Evolutionary conservation across 2,797 vertebrate genomes (phyloP), one percentile per base, ranked within the genome.

Genomic region (Eidolon dupreanum): DNA sequence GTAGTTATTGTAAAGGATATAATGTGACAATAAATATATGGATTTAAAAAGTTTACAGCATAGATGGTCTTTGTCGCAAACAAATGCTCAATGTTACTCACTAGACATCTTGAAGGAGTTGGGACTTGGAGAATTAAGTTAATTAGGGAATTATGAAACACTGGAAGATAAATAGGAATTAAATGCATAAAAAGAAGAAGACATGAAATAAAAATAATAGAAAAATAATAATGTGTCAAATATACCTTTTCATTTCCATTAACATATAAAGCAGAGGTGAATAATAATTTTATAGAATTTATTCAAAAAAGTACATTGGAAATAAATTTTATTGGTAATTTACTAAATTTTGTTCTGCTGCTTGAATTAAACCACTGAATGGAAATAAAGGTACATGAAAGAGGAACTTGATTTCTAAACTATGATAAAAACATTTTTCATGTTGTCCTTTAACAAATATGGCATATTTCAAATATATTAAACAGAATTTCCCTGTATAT

Each of bases 291-390:
- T 86, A 79, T 0, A 20, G 6, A 3, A 31, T 38, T 79, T 70
- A 88, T 90, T 84, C 41, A 79, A n/a, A 93, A 78, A 78, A 51
- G 66, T 3, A 53, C 3, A 33, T 24, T 68, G 22, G 33, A 91
- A 85, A 89, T 82, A 81, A n/a, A 93, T 85, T 90, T 77, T 94
- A 38, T 55, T n/a, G 28, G 19, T 71, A 57, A 11, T 71, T 88
- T 16, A 90, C 10, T 41, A 68, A 70, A 1, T 57, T 85, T 94
- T 89, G 1, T 51, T 73, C 6, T n/a, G 1, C 9, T 82, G 85
- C 36, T 92, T 85, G 8, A 8, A 89, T 90, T 84, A 85, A 57
- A 65, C 15, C 2, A 31, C 46, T 77, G 6, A 66, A 78, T 36
- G 12, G 20, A 85, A 73, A 51, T 82, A 93, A 82, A 93, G 12